Percentiles rank a stretch among this genome's conserved stretches.
Conservation (phyloP, 2,888 invertebrate species). For the Thecocarcelia acutangulata region DNA sequence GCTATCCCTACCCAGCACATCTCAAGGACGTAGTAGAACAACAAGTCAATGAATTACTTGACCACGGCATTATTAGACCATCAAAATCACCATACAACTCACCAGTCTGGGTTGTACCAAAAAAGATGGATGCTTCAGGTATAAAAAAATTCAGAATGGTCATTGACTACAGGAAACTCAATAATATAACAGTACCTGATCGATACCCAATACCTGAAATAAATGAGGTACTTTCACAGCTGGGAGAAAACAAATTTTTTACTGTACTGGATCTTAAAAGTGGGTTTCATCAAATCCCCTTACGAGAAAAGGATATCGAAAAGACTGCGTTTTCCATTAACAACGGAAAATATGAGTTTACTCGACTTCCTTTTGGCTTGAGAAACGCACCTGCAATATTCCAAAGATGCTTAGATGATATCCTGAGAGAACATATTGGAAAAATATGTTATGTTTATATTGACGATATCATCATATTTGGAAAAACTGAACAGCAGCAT, state of each 20-base stretch:
- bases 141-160: background rate
- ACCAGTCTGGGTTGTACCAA: background rate
- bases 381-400: background rate
- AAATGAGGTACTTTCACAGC: background rate
- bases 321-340: background rate
- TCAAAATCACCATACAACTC: no score
- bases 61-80: background rate
- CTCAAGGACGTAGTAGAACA: background rate
- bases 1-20: background rate
- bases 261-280: background rate
- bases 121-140: background rate
- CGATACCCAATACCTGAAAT: background rate
- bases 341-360: background rate
- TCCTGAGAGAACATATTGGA: no score
- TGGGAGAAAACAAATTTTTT: background rate
- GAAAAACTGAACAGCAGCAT: no score
- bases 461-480: no score
- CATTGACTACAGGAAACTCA: background rate
- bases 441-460: no score
- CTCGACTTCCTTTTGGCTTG: background rate
- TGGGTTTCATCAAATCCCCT: background rate
- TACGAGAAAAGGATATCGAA: background rate
- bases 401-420: background rate
- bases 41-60: background rate
- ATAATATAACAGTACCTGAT: background rate